Conservation (phyloP, 1,140 invertebrate species). For the Zaprionus vittiger region DNA sequence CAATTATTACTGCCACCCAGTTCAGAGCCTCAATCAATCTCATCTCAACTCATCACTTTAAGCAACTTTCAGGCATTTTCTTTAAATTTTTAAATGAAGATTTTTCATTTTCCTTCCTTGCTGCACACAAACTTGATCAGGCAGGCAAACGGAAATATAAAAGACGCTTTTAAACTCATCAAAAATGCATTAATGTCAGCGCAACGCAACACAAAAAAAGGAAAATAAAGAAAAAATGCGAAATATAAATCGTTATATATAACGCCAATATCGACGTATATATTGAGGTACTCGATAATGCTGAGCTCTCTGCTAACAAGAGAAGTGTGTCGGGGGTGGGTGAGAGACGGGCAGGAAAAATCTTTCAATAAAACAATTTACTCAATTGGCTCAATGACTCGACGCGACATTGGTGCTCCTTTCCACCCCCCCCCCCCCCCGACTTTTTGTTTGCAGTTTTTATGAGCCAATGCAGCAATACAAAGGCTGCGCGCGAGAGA, state of each 20-base stretch:
- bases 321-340: background rate
- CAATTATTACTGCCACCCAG: no score
- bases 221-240: constrained; percentile 20
- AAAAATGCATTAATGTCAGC: constrained; percentile 79
- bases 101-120: background rate
- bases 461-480: constrained; percentile 56
- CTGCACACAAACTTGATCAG: constrained; percentile 6
- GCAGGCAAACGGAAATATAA: constrained; percentile 18
- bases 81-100: background rate
- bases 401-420: constrained; percentile 58
- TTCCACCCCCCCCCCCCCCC: background rate
- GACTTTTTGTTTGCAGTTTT: constrained; percentile 59
- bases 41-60: background rate
- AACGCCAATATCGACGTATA: constrained; percentile 19
- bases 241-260: constrained; percentile 34
- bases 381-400: constrained; percentile 81
- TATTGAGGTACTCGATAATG: constrained; percentile 33
- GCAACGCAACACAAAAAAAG: constrained; percentile 42
- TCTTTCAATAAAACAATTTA: constrained; percentile 82
- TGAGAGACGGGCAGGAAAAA: constrained; percentile 55
- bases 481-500: constrained; percentile 17
- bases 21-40: no score
- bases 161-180: constrained; percentile 54
- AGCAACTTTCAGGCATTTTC: background rate
- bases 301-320: constrained; percentile 23